Conservation (phyloP, 2,888 invertebrate genomes). For the Gnatocerus cornutus region DNA sequence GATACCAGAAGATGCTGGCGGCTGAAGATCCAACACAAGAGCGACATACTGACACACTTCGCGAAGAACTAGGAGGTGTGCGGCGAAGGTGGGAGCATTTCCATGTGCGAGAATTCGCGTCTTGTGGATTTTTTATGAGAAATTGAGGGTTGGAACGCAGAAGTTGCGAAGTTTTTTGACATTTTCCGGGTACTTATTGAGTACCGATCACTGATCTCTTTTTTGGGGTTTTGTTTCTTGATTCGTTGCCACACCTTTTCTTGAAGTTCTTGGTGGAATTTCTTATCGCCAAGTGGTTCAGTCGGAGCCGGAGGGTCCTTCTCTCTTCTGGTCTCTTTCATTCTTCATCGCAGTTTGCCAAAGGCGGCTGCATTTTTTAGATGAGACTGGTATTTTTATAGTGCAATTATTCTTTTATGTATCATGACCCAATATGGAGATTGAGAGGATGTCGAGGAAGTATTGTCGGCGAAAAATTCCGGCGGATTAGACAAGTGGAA, state of each 20-base stretch:
- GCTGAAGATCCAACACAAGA: conserved; percentile 44
- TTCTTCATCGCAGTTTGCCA: conserved; percentile 53
- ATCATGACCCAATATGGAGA: conserved; percentile 28
- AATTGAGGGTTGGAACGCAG: neutral
- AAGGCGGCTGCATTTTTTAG: conserved; percentile 56
- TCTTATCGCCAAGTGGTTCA: conserved; percentile 64
- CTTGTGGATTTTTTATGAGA: neutral
- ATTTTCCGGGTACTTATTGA: no score
- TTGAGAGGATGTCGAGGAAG: conserved; percentile 14
- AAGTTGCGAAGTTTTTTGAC: no score
- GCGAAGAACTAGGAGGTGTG: conserved; percentile 48
- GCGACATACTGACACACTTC: conserved; percentile 64
- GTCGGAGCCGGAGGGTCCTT: conserved; percentile 59
- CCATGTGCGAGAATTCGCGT: neutral
- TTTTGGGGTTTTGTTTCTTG: no score
- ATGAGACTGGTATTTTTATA: conserved; percentile 56
- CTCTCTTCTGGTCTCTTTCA: conserved; percentile 59
- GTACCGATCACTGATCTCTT: no score
- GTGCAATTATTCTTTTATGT: conserved; percentile 52
- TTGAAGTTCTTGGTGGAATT: conserved; percentile 56
- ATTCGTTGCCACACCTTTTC: neutral
- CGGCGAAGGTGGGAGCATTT: conserved; percentile 24
- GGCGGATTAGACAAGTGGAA: neutral
- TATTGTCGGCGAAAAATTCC: conserved; percentile 14
- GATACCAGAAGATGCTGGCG: conserved; percentile 49